A percentile compares a stretch with the other conserved stretches of the same genome.
Evolutionary conservation across 2,797 vertebrate genomes (phyloP).

Genomic region (Lithobates pipiens): DNA sequence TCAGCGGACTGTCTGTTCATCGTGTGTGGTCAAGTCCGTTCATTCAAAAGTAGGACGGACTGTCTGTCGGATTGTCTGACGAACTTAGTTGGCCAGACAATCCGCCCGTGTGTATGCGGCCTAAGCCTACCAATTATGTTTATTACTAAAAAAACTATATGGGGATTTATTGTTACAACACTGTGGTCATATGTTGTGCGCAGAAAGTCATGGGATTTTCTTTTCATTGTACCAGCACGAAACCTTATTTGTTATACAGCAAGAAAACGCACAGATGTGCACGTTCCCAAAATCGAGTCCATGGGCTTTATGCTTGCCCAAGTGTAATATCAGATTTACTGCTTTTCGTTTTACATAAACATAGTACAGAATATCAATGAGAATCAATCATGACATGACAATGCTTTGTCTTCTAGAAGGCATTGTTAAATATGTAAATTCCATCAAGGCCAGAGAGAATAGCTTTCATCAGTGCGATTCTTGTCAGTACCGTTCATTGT

Average conservation of each 20-base stretch:
- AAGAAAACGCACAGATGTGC: too few species aligned
- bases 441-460: neutral
- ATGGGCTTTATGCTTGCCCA: constrained; percentile 66
- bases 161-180: too few species aligned
- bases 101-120: too few species aligned
- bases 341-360: neutral
- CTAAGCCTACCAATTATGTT: neutral
- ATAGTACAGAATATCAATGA: neutral
- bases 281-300: neutral
- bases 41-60: too few species aligned
- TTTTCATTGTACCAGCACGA: neutral
- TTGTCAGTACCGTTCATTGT: neutral
- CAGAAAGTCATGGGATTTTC: neutral
- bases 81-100: too few species aligned
- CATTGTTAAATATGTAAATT: constrained; percentile 37
- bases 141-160: neutral
- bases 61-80: too few species aligned
- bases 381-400: neutral
- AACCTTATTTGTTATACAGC: neutral
- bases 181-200: neutral
- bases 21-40: too few species aligned
- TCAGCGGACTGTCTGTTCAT: too few species aligned
- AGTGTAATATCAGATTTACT: constrained; percentile 64
- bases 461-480: constrained; percentile 22
- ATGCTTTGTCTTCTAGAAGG: neutral